phyloP scores from a whole-genome alignment of 2,888 invertebrate species.

The Operophtera brumata region DNA sequence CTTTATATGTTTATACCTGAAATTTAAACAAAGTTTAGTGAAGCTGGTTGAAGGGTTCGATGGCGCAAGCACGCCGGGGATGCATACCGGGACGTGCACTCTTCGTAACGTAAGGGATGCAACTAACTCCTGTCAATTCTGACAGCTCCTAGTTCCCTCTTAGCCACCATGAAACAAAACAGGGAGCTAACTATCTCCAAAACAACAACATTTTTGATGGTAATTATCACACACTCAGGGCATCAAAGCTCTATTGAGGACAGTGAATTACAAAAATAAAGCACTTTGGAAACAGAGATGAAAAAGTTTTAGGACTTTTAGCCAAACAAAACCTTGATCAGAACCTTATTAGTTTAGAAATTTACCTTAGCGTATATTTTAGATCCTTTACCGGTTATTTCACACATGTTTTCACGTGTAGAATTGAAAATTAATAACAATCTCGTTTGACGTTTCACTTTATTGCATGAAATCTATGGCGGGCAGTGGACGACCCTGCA shows the following conservation, averaged over 20 bases:
- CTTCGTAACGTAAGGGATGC: not conserved
- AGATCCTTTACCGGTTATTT: conserved; percentile 10
- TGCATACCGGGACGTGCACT: not conserved
- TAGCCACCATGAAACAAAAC: conserved; percentile 38
- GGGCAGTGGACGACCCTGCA: conserved; percentile 53
- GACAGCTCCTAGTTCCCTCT: conserved; percentile 11
- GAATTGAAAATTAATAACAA: conserved; percentile 56
- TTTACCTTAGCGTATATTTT: conserved; percentile 36
- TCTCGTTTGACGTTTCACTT: conserved; percentile 75
- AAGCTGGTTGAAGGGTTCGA: not conserved
- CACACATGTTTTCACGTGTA: conserved; percentile 36
- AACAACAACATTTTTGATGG: conserved; percentile 14
- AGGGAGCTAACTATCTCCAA: conserved; percentile 21
- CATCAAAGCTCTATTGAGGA: conserved; percentile 1
- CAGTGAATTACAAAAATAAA: conserved; percentile 13
- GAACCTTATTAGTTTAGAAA: conserved; percentile 15
- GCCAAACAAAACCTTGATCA: not conserved
- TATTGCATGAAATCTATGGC: conserved; percentile 75
- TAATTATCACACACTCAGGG: conserved; percentile 8
- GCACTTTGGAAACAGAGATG: not conserved
- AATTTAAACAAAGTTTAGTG: conserved; percentile 36
- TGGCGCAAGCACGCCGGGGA: not conserved
- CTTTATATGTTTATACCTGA: conserved; percentile 67
- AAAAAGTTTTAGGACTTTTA: not conserved
- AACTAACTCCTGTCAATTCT: not conserved